Evolutionary conservation across 2,888 invertebrate species (phyloP).

Genomic region (Lamellibrachia satsuma): DNA sequence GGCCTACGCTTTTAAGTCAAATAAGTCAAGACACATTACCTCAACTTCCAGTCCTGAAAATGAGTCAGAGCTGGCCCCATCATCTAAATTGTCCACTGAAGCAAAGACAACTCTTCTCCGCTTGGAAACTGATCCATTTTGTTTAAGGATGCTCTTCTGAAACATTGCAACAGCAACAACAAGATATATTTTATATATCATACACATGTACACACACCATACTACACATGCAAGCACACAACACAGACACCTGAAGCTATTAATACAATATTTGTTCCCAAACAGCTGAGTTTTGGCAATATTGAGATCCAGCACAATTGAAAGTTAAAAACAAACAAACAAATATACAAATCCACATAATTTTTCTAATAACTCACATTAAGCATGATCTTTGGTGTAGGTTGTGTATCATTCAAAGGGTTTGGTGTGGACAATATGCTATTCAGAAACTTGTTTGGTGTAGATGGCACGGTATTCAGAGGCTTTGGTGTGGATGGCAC

Average conservation of each 20-base stretch:
- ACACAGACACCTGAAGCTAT: neutral
- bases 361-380: neutral
- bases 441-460: neutral
- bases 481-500: neutral
- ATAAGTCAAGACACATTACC: slow-evolving; percentile 38
- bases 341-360: no score
- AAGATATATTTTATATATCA: neutral
- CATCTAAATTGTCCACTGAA: slow-evolving; percentile 40
- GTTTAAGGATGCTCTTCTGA: slow-evolving; percentile 30
- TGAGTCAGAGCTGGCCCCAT: slow-evolving; percentile 47
- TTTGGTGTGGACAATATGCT: no score
- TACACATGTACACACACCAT: neutral
- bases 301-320: neutral
- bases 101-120: slow-evolving; percentile 54
- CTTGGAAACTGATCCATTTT: slow-evolving; percentile 45
- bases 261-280: neutral
- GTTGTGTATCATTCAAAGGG: neutral
- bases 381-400: neutral
- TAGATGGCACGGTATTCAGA: neutral
- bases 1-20: no score
- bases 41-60: slow-evolving; percentile 55
- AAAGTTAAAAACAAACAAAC: neutral
- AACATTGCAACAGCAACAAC: neutral
- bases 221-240: neutral
- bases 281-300: neutral